A percentile compares a stretch with the other conserved stretches of the same genome.
These are phyloP conservation scores for Smutsia temminckii DNA, from an alignment of 2,797 vertebrate genomes.

Conservation along the genomic window DNA sequence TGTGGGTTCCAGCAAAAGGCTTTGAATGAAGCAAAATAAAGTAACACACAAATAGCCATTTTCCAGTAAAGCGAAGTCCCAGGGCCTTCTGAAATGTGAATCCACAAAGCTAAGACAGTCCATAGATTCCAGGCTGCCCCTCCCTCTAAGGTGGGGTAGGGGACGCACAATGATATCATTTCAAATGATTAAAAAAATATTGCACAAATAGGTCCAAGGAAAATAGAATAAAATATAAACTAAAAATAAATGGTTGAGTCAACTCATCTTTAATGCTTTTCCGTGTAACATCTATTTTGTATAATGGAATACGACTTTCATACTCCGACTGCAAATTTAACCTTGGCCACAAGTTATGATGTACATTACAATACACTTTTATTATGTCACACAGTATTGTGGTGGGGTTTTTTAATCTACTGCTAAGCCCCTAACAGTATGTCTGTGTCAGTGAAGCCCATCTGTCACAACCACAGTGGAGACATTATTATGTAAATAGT, in stretches of 20 bases:
- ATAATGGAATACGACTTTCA: constrained; percentile 87
- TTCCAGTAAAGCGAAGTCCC: not conserved
- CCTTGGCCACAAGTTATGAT: constrained; percentile 89
- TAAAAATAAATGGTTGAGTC: constrained; percentile 86
- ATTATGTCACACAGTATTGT: constrained; percentile 88
- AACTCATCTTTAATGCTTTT: constrained; percentile 86
- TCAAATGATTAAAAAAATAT: constrained; percentile 53
- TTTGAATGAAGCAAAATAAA: constrained; percentile 38
- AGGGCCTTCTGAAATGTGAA: constrained; percentile 15
- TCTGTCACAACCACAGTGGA: constrained; percentile 89
- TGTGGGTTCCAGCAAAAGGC: constrained; percentile 53
- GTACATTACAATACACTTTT: constrained; percentile 88
- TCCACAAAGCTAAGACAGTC: constrained; percentile 59
- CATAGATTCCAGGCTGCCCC: not conserved
- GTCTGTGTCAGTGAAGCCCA: constrained; percentile 88
- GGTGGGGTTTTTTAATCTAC: constrained; percentile 88
- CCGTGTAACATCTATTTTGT: constrained; percentile 84
- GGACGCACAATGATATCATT: constrained; percentile 27
- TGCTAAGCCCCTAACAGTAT: constrained; percentile 87
- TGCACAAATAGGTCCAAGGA: constrained; percentile 78
- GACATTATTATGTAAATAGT: constrained; percentile 91
- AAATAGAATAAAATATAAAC: constrained; percentile 85
- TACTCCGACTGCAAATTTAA: constrained; percentile 88
- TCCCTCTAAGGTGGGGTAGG: constrained; percentile 30
- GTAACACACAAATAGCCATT: constrained; percentile 59